Conservation (phyloP, 92 coral and sea anemone species). For the Paragorgia papillata region DNA sequence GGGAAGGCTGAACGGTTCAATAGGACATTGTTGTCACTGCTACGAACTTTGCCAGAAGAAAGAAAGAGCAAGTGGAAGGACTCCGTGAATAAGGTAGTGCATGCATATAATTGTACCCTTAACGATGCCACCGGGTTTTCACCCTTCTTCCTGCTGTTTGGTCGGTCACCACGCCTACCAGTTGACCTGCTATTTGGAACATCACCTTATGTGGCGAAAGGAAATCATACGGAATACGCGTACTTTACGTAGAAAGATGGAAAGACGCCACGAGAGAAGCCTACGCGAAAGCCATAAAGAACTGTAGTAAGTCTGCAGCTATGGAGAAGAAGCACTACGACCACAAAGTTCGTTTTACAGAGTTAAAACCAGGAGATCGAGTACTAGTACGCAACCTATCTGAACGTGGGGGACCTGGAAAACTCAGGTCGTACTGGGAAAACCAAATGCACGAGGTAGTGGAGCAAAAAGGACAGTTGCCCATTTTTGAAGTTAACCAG, state of each 20-base stretch:
- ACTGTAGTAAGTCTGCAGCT: not conserved
- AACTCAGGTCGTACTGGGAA: slow-evolving; percentile 21
- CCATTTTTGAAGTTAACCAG: too few relatives aligned
- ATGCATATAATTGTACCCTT: slow-evolving; percentile 55
- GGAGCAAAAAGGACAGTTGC: too few relatives aligned
- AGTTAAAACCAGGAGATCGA: slow-evolving; percentile 12
- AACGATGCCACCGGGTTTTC: slow-evolving; percentile 53
- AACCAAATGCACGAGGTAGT: not conserved
- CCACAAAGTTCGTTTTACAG: not conserved
- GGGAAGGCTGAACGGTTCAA: too few relatives aligned
- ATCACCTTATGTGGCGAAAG: too few relatives aligned
- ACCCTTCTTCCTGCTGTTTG: slow-evolving; percentile 49
- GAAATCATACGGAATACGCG: not conserved
- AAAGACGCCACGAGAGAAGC: slow-evolving; percentile 30
- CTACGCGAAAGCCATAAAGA: slow-evolving; percentile 7
- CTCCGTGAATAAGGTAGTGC: slow-evolving; percentile 61
- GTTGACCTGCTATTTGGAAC: slow-evolving; percentile 40
- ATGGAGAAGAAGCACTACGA: not conserved
- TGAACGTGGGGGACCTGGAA: slow-evolving; percentile 18
- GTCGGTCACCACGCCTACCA: slow-evolving; percentile 51
- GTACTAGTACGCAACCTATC: slow-evolving; percentile 6
- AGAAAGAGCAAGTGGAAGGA: too few relatives aligned
- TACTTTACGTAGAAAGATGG: slow-evolving; percentile 27
- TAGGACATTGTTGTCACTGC: too few relatives aligned
- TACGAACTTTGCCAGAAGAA: too few relatives aligned